Evolutionary conservation across 1,140 invertebrate genomes (phyloP), one percentile per base, ranked within the genome.

Genomic region (Hermetia illucens): DNA sequence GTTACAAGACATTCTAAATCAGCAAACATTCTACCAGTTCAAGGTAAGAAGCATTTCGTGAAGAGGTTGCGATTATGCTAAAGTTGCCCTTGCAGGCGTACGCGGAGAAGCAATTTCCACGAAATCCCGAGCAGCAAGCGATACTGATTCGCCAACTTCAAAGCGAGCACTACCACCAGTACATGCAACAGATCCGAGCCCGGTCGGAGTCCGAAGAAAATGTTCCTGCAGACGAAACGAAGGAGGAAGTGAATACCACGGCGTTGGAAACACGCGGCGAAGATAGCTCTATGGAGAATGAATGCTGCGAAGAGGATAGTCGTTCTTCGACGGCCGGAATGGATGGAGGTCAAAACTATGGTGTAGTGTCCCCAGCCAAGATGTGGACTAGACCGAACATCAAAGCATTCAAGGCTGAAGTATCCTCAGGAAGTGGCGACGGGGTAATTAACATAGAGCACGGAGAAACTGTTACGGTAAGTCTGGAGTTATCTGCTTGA

Each of bases 131-230:
- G 48, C 85, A 95, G 69, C 94, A 97, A 73, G 88, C 82, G 2
- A 74, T 90, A 34, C 65, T 97, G 13, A 89, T 98, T 35, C 69
- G 78, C 32, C 92, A 96, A 53, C 61, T 98, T 25, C 93, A 97
- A 65, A 91, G 95, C 47, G 89, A 97, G 50, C 93, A 98, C 64
- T 98, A 95, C 58, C 88, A 95, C 54, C 91, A 96, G 53, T 98
- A 97, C 55, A 93, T 97, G 78, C 84, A 94, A 52, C 90, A 87
- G 53, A 49, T 79, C 21, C 70, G 79, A 36, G 58, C 71, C 41
- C 65, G 71, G 36, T 55, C 58, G 1, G 61, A 60, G 37, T 53
- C 55, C 3, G 57, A 47, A 39, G 46, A 56, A 21, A 53, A 47
- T 18, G 44, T 46, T 19, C 49, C 48, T 15, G 30, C 34, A 16